Evolutionary conservation across 2,113 vertebrate genomes (phyloP), one percentile per base, ranked within the genome.

Genomic region (Aegypius monachus): DNA sequence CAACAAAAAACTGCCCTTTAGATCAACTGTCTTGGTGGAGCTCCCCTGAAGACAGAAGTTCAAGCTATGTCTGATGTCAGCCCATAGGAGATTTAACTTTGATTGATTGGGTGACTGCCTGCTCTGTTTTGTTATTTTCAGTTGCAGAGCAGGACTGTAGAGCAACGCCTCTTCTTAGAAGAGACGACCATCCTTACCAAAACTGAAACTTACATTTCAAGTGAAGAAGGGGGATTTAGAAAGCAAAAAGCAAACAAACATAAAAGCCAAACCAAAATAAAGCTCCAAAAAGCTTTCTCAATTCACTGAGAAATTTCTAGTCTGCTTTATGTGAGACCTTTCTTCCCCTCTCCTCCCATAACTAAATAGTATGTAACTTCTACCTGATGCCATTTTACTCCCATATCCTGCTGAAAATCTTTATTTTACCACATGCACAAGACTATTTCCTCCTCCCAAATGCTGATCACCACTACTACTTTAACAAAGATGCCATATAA

Each of bases 401-500:
- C 81, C 85, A 89, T 92, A 52, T 65, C 93, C 75, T 59, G 36
- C 62, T 73, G 89, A 56, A 95, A 97, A 96, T 95, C 84, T 93
- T 87, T 67, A 70, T 95, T 95, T 96, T 95, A 81, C 38, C 86
- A 94, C 94, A 93, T 88, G 73, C 62, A 91, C 36, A 85, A 90
- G 36, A 94, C 73, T 78, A 68, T 89, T 96, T 97, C 82, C 85
- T 97, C 91, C 81, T 95, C 70, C 58, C 67, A 95, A 97, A 89
- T 96, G 96, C 96, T 96, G 95, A 97, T 97, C 95, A 95, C 77
- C 93, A 91, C 81, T 74, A 79, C 91, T 68, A 74, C 84, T 91
- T 87, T 96, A 89, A 96, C 94, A 97, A 98, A 97, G 92, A 96
- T 96, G 83, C 82, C 73, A 79, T 82, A 66, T 97, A 96, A 93